Evolutionary conservation across 2,797 vertebrate species (phyloP).

Genomic region (Chelidonichthys spinosus): DNA sequence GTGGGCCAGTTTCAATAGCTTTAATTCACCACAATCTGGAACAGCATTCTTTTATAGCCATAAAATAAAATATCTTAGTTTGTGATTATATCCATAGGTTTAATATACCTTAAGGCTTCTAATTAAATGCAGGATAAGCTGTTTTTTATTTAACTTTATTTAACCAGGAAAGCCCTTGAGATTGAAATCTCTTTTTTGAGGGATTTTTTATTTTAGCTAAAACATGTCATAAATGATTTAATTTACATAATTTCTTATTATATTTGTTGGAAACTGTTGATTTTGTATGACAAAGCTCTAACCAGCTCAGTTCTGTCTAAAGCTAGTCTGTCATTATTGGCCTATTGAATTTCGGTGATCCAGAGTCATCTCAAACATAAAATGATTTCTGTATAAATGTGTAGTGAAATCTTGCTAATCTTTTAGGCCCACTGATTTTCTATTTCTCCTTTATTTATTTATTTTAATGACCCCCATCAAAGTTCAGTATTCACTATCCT

Average conservation of each 20-base stretch:
- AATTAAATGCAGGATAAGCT: no score
- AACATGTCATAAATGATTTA: background rate
- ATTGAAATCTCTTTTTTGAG: no score
- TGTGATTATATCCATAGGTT: no score
- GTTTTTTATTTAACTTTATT: no score
- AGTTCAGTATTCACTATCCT: background rate
- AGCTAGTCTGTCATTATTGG: background rate
- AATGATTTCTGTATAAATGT: background rate
- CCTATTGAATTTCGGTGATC: background rate
- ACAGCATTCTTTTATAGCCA: constrained; percentile 38
- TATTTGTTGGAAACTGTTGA: background rate
- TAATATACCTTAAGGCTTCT: no score
- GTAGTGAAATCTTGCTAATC: background rate
- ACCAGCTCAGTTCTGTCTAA: background rate
- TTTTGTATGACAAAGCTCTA: background rate
- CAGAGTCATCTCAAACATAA: background rate
- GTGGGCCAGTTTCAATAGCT: constrained; percentile 66
- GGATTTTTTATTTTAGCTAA: background rate
- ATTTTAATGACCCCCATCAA: background rate
- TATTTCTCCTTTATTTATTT: background rate
- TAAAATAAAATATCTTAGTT: constrained; percentile 5
- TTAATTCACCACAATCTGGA: constrained; percentile 57
- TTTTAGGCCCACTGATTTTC: background rate
- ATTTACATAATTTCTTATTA: no score
- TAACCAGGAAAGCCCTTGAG: no score